phyloP scores from a whole-genome alignment of 2,888 invertebrate genomes.

The Hydraecia micacea region DNA sequence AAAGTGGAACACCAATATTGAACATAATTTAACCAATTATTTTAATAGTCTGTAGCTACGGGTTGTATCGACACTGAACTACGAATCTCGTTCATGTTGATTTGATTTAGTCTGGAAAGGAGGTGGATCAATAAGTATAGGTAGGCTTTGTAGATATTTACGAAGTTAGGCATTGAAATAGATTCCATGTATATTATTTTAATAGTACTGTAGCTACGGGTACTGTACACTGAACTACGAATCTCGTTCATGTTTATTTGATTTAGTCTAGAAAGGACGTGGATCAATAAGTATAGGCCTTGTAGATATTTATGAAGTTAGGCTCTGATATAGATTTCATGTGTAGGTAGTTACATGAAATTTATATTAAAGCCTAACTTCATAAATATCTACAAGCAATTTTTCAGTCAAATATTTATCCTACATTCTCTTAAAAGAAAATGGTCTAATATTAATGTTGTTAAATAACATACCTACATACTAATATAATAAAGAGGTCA shows the following conservation, averaged over 20 bases:
- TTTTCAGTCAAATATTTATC: constrained; percentile 9
- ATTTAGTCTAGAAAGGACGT: constrained; percentile 26
- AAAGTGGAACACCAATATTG: constrained; percentile 49
- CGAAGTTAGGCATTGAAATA: too few relatives aligned
- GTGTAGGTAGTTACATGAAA: too few relatives aligned
- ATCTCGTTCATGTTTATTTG: constrained; percentile 35
- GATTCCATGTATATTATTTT: too few relatives aligned
- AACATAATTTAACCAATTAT: constrained; percentile 47
- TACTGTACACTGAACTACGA: constrained; percentile 16
- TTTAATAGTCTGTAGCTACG: constrained; percentile 20
- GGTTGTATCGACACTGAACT: constrained; percentile 17
- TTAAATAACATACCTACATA: neutral
- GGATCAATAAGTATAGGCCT: constrained; percentile 23
- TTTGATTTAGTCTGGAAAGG: constrained; percentile 30
- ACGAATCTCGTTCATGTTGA: constrained; percentile 32
- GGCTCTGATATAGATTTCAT: constrained; percentile 11
- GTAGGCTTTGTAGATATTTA: constrained; percentile 23
- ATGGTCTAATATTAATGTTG: neutral
- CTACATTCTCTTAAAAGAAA: neutral
- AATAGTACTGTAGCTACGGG: constrained; percentile 9
- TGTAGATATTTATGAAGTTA: constrained; percentile 24
- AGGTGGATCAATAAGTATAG: constrained; percentile 24
- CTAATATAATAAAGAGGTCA: neutral
- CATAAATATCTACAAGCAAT: neutral
- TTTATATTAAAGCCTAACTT: too few relatives aligned